Conservation (phyloP, 2,113 vertebrate species). For the Cyanoramphus novaezelandiae region DNA sequence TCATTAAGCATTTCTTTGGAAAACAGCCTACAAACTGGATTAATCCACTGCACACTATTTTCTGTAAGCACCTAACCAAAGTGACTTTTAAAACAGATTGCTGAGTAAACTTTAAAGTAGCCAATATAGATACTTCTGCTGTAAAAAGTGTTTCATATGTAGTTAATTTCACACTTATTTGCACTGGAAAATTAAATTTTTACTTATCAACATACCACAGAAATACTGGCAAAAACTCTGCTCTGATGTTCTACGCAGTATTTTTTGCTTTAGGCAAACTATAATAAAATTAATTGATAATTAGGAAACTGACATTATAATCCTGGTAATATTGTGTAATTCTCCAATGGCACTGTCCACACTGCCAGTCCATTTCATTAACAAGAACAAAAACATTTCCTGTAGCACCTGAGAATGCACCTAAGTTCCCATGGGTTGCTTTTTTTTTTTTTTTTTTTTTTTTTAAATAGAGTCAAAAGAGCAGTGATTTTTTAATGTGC, state of each 20-base stretch:
- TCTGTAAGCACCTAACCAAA: conserved; percentile 50
- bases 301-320: conserved; percentile 42
- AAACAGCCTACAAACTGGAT: conserved; percentile 39
- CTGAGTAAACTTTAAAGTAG: conserved; percentile 63
- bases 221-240: conserved; percentile 45
- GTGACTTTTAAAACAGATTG: conserved; percentile 67
- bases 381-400: background rate
- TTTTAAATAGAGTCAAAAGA: background rate
- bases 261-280: conserved; percentile 50
- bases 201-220: conserved; percentile 67
- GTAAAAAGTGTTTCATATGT: conserved; percentile 55
- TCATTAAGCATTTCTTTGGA: conserved; percentile 42
- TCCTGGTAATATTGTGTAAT: background rate
- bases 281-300: conserved; percentile 58
- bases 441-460: background rate
- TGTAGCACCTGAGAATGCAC: background rate
- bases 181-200: conserved; percentile 71
- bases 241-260: conserved; percentile 17
- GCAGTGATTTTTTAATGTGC: background rate
- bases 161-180: conserved; percentile 74
- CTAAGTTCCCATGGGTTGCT: background rate
- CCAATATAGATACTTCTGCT: conserved; percentile 55
- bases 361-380: background rate
- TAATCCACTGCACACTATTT: conserved; percentile 16
- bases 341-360: conserved; percentile 5